Base-by-base conservation (phyloP, 2,113 vertebrate genomes). In the Geococcyx californianus region DNA sequence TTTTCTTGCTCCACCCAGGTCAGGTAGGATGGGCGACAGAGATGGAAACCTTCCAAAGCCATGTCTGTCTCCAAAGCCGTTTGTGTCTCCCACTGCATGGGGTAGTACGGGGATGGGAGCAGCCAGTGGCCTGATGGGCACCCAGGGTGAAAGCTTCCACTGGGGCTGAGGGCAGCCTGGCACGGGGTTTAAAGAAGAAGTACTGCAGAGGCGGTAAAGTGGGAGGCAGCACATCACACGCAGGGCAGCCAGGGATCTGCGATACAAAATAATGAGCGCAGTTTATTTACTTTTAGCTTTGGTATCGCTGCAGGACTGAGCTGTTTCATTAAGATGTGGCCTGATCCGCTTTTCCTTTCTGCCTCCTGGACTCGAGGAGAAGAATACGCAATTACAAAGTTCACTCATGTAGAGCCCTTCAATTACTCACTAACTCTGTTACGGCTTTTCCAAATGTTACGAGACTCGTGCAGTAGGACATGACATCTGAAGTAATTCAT, bases 371-470 rank as follows among this genome's bases (percentile, higher is more conserved):
- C 73, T 78, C 3, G 9, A 82, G 84, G 60, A 91, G 76, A 94
- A 94, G 83, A 95, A 95, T 81, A 78, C 3, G 45, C 97, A 94
- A 96, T 97, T 96, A 97, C 84, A 79, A 93, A 95, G 83, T 95
- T 97, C 94, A 95, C 70, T 94, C 93, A 94, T 94, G 94, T 95
- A 96, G 67, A 96, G 91, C 91, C 87, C 81, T 94, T 94, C 96
- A 95, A 79, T 97, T 97, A 96, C 92, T 2, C 31, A 69, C 81
- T 82, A 95, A 87, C 95, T 94, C 76, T 82, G 87, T 87, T 95
- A 85, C 1, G 26, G 90, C 58, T 92, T 87, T 86, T 84, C 76
- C 87, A 92, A 95, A 91, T 0, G 5, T 72, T 93, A 87, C 11
- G 24, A 84, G 92, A 47, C 55, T 78, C 2, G 1, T 85, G 92